These are phyloP conservation scores for Indicator maculatus DNA, from an alignment of 2,113 vertebrate species.

Conservation along the genomic window DNA sequence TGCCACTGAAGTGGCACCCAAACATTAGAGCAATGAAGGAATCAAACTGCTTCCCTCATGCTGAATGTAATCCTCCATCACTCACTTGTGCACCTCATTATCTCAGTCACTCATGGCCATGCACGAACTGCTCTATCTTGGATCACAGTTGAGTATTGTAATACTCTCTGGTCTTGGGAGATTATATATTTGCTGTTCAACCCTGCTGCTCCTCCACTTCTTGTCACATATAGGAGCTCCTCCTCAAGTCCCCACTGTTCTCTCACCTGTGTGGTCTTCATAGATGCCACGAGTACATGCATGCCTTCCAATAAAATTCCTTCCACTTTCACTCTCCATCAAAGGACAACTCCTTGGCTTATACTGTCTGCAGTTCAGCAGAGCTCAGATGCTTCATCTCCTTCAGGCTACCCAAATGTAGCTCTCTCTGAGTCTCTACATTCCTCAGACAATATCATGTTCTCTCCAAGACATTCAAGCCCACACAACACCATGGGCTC, in stretches of 20 bases:
- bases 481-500: neutral
- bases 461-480: neutral
- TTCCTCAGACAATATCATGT: neutral
- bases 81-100: conserved; percentile 60
- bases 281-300: neutral
- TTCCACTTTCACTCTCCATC: neutral
- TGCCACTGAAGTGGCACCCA: conserved; percentile 58
- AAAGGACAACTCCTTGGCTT: fast-evolving
- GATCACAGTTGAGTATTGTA: neutral
- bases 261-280: neutral
- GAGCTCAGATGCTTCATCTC: neutral
- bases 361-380: neutral
- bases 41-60: conserved; percentile 26
- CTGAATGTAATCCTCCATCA: conserved; percentile 47
- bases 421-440: neutral
- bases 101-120: conserved; percentile 10
- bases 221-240: neutral
- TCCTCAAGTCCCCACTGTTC: neutral
- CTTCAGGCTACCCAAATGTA: neutral
- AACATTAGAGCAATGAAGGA: conserved; percentile 52
- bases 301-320: neutral
- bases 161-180: neutral
- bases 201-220: neutral
- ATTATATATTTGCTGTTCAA: neutral
- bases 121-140: neutral